Conservation (phyloP, 2,797 vertebrate genomes). For the Tokudaia muenninki region DNA sequence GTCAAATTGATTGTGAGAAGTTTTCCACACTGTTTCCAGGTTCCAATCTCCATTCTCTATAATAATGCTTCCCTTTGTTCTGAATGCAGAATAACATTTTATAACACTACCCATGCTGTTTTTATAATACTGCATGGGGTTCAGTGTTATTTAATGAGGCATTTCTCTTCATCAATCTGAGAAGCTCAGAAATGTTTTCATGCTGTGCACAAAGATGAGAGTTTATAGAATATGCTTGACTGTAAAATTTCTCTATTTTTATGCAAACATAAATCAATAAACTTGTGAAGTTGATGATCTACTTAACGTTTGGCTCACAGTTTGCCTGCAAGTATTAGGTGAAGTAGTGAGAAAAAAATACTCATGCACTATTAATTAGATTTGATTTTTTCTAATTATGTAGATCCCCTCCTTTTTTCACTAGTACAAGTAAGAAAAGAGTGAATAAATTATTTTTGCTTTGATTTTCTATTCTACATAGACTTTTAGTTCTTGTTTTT, state of each 20-base stretch:
- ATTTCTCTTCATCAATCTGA: constrained; percentile 74
- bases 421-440: background rate
- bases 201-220: constrained; percentile 55
- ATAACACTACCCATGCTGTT: constrained; percentile 25
- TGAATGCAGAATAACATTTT: constrained; percentile 49
- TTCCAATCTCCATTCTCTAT: background rate
- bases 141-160: constrained; percentile 71
- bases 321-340: constrained; percentile 49
- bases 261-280: constrained; percentile 66
- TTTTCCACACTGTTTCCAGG: background rate
- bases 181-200: constrained; percentile 62
- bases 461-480: constrained; percentile 23
- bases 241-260: constrained; percentile 36
- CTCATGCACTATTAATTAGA: constrained; percentile 14
- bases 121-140: constrained; percentile 60
- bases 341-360: constrained; percentile 13
- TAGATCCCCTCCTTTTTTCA: background rate
- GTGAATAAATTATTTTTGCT: background rate
- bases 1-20: background rate
- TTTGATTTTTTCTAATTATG: constrained; percentile 44
- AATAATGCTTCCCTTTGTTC: constrained; percentile 32
- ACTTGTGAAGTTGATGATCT: constrained; percentile 53
- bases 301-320: constrained; percentile 50
- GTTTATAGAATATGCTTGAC: constrained; percentile 47
- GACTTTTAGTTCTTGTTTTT: constrained; percentile 15